Conservation (phyloP, 2,113 vertebrate species). For the Mustelus asterias region DNA sequence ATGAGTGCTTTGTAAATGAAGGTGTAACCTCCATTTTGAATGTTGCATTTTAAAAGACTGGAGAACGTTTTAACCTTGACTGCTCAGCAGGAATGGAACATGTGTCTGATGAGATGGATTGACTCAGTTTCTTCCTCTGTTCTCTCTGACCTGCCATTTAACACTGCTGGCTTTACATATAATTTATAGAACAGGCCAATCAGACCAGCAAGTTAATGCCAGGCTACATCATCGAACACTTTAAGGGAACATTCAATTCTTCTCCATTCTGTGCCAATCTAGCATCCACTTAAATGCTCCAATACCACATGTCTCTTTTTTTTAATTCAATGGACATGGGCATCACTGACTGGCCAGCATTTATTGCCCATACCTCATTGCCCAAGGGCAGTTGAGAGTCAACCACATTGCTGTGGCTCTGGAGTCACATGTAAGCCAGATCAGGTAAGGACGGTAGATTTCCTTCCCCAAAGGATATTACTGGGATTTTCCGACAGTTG, state of each 20-base stretch:
- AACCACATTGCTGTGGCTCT: too few species aligned
- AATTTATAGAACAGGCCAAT: not conserved
- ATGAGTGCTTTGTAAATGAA: not conserved
- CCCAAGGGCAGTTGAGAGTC: too few species aligned
- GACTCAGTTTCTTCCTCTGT: not conserved
- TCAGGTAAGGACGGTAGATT: too few species aligned
- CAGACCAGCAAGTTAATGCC: not conserved
- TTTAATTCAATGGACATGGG: too few species aligned
- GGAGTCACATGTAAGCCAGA: too few species aligned
- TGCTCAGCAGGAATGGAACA: not conserved
- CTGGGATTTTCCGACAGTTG: too few species aligned
- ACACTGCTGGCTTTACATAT: not conserved
- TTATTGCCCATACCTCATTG: too few species aligned
- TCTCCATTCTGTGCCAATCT: not conserved
- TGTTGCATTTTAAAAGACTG: not conserved
- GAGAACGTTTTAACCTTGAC: not conserved
- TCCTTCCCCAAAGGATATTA: too few species aligned
- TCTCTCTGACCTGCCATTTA: not conserved
- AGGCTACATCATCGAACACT: not conserved
- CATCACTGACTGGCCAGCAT: too few species aligned
- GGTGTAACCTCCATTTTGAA: not conserved
- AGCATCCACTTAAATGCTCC: not conserved
- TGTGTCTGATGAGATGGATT: not conserved
- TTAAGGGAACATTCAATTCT: not conserved
- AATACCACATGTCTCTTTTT: not conserved